Conservation (phyloP, 2,797 vertebrate species). For the Clarias laeviceps region DNA sequence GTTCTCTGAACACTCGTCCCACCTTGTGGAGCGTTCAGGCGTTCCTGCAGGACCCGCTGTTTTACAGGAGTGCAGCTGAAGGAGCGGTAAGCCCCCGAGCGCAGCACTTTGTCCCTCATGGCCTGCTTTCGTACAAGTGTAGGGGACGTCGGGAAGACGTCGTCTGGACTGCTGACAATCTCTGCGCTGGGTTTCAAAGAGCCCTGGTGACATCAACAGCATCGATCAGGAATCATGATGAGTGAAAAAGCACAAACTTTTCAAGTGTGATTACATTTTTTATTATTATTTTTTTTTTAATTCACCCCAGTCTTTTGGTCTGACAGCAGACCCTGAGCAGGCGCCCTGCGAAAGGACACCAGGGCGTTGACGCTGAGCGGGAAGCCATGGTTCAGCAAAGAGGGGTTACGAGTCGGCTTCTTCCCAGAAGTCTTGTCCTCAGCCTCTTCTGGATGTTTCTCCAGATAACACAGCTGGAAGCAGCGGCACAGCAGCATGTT, state of each 20-base stretch:
- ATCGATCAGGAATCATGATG: background rate
- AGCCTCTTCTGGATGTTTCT: constrained; percentile 84
- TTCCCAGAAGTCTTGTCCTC: constrained; percentile 56
- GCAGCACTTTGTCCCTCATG: constrained; percentile 88
- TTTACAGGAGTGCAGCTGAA: constrained; percentile 83
- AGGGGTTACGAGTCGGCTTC: constrained; percentile 63
- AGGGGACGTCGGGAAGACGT: constrained; percentile 80
- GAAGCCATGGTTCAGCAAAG: constrained; percentile 85
- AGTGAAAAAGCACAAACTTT: background rate
- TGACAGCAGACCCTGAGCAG: constrained; percentile 70
- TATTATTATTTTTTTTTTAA: too few relatives aligned
- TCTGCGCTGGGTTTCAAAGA: constrained; percentile 37
- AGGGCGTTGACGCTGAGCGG: constrained; percentile 90
- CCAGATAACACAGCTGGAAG: constrained; percentile 89
- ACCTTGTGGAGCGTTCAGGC: constrained; percentile 72
- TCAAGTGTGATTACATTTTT: background rate
- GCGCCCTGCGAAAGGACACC: constrained; percentile 89
- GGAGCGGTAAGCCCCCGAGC: constrained; percentile 90
- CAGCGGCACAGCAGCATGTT: constrained; percentile 92
- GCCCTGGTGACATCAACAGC: constrained; percentile 23
- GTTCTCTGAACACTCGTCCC: constrained; percentile 72
- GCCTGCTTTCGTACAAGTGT: constrained; percentile 90
- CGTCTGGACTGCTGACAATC: constrained; percentile 64
- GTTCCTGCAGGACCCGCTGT: constrained; percentile 79
- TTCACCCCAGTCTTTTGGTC: constrained; percentile 71